These are phyloP conservation scores for Cryptocephalus moraei DNA, from an alignment of 2,888 invertebrate genomes.

Conservation along the genomic window DNA sequence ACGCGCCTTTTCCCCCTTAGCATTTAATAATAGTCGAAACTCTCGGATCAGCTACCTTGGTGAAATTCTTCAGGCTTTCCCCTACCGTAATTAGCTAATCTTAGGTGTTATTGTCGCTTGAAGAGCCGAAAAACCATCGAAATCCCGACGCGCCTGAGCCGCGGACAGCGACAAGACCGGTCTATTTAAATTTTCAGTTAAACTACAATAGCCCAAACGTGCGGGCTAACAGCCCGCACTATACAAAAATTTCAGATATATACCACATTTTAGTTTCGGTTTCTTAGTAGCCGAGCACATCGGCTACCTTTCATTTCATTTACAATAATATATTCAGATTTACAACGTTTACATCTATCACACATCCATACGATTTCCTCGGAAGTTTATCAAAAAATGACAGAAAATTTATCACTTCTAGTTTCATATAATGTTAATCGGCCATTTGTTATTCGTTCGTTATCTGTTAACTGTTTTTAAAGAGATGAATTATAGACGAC, in stretches of 20 bases:
- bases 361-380: conserved; percentile 15
- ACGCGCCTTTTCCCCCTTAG: too few species aligned
- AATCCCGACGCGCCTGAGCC: conserved; percentile 13
- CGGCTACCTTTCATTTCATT: conserved; percentile 29
- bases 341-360: conserved; percentile 20
- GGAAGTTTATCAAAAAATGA: conserved; percentile 2
- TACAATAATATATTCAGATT: conserved; percentile 34
- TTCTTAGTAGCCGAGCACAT: conserved; percentile 23
- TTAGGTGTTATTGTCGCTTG: conserved; percentile 5
- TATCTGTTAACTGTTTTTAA: neutral
- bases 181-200: conserved; percentile 27
- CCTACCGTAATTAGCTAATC: neutral
- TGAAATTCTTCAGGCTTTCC: too few species aligned
- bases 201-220: conserved; percentile 40
- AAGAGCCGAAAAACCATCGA: conserved; percentile 21
- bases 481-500: neutral
- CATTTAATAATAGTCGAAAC: too few species aligned
- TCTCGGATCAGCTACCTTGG: too few species aligned
- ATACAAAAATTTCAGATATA: conserved; percentile 37
- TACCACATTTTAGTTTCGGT: conserved; percentile 36
- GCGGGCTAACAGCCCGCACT: conserved; percentile 29
- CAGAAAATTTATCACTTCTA: conserved; percentile 9
- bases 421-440: conserved; percentile 4
- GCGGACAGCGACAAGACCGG: conserved; percentile 14
- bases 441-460: conserved; percentile 2